Percentiles rank a stretch among this genome's conserved stretches.
These are phyloP conservation scores for Platypus cylindrus DNA, from an alignment of 2,888 invertebrate genomes.

Conservation along the genomic window DNA sequence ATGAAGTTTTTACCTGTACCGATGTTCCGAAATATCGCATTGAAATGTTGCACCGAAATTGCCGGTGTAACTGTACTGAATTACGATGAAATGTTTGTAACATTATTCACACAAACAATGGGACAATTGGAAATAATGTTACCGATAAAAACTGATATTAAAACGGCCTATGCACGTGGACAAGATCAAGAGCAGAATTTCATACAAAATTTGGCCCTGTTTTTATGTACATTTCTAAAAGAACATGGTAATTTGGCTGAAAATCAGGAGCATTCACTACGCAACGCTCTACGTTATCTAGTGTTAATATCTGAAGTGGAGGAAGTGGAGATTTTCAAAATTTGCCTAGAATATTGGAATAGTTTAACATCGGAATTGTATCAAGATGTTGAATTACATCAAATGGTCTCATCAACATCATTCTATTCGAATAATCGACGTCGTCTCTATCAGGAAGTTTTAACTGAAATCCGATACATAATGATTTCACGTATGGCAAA, in stretches of 20 bases:
- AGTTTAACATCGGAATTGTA: slow-evolving; percentile 85
- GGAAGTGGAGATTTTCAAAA: slow-evolving; percentile 99
- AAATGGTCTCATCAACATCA: slow-evolving; percentile 24
- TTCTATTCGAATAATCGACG: slow-evolving; percentile 34
- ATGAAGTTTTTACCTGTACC: slow-evolving; percentile 96
- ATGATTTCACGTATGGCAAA: slow-evolving; percentile 99
- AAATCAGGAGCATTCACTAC: slow-evolving; percentile 57
- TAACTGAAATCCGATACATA: slow-evolving; percentile 77
- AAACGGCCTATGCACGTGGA: slow-evolving; percentile 85
- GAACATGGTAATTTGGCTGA: slow-evolving; percentile 85
- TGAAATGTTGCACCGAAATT: slow-evolving; percentile 97
- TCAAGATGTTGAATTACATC: slow-evolving; percentile 48
- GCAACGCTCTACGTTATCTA: slow-evolving; percentile 76
- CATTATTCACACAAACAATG: slow-evolving; percentile 86
- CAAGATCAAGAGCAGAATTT: slow-evolving; percentile 97
- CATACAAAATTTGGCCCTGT: slow-evolving; percentile 95
- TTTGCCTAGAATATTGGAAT: slow-evolving; percentile 99
- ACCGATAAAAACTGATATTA: slow-evolving; percentile 82
- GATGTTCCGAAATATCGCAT: slow-evolving; percentile 73
- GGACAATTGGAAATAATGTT: slow-evolving; percentile 85
- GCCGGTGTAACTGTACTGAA: slow-evolving; percentile 80
- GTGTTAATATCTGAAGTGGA: slow-evolving; percentile 95
- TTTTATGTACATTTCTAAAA: slow-evolving; percentile 91
- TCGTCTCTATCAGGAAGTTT: slow-evolving; percentile 63
- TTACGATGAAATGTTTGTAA: slow-evolving; percentile 87